A percentile compares a stretch with the other conserved stretches of the same genome.
Evolutionary conservation across 2,797 vertebrate genomes (phyloP).

Genomic region (Chromis chromis): DNA sequence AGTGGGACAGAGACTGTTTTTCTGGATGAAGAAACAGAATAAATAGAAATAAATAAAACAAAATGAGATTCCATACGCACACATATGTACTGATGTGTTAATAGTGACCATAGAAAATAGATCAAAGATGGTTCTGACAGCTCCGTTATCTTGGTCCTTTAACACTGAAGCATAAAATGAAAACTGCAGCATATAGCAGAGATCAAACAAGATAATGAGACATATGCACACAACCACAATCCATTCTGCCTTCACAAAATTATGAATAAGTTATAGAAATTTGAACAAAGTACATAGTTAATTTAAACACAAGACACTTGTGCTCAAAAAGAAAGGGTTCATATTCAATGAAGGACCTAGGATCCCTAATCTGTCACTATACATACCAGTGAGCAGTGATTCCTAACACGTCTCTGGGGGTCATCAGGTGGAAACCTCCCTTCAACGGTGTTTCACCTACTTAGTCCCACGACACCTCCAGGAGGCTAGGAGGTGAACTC

Average conservation of each 20-base stretch:
- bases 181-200: slow-evolving; percentile 4
- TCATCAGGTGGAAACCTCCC: no score
- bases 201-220: slow-evolving; percentile 6
- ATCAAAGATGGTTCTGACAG: neutral
- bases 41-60: slow-evolving; percentile 23
- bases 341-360: no score
- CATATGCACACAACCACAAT: neutral
- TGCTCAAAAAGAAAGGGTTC: no score
- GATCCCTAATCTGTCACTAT: no score
- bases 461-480: no score
- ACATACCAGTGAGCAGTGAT: no score
- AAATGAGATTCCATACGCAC: neutral
- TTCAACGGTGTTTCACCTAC: no score
- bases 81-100: neutral
- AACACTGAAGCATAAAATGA: neutral
- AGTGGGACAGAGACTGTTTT: slow-evolving; percentile 64
- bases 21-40: slow-evolving; percentile 37
- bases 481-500: no score
- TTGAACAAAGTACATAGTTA: neutral
- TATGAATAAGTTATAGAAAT: neutral
- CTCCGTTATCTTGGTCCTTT: neutral
- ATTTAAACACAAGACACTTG: no score
- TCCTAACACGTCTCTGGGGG: no score
- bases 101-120: neutral
- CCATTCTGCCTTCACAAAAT: neutral